Evolutionary conservation across 2,113 vertebrate species (phyloP).

Genomic region (Mola mola): DNA sequence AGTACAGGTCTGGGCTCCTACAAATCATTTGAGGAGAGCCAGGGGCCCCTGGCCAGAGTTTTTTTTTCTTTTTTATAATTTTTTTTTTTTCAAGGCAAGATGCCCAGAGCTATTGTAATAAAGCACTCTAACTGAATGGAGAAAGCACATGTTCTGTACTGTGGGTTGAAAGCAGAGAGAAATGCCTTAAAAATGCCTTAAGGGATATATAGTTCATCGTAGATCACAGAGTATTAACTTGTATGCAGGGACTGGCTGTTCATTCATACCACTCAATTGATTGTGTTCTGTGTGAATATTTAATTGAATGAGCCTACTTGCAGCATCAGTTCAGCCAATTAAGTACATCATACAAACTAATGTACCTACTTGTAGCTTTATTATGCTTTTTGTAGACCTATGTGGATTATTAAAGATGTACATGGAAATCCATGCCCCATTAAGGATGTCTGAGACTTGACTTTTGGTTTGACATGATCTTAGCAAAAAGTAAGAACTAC

Average conservation of each 20-base stretch:
- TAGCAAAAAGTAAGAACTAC: slow-evolving; percentile 14
- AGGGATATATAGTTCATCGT: slow-evolving; percentile 58
- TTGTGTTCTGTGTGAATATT: slow-evolving; percentile 10
- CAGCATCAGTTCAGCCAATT: background rate
- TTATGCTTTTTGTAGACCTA: slow-evolving; percentile 5
- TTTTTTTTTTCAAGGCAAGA: slow-evolving; percentile 67
- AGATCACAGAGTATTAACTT: slow-evolving; percentile 35
- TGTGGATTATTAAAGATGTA: slow-evolving; percentile 12
- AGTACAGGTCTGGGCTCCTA: slow-evolving; percentile 43
- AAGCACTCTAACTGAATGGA: slow-evolving; percentile 66
- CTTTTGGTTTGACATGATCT: slow-evolving; percentile 27
- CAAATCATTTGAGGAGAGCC: slow-evolving; percentile 62
- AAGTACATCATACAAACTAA: too few species aligned
- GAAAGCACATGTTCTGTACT: slow-evolving; percentile 77
- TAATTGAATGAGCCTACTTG: slow-evolving; percentile 13
- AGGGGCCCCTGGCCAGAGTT: slow-evolving; percentile 56
- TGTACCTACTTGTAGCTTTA: background rate
- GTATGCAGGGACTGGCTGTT: slow-evolving; percentile 30
- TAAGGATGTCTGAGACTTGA: slow-evolving; percentile 13
- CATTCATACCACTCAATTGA: slow-evolving; percentile 33
- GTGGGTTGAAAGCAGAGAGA: slow-evolving; percentile 69
- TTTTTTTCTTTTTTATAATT: slow-evolving; percentile 34
- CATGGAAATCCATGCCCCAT: slow-evolving; percentile 6
- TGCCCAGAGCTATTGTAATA: slow-evolving; percentile 75
- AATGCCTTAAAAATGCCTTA: slow-evolving; percentile 57